Evolutionary conservation across 2,797 vertebrate species (phyloP).

Genomic region (Schizopygopsis malacanthus): DNA sequence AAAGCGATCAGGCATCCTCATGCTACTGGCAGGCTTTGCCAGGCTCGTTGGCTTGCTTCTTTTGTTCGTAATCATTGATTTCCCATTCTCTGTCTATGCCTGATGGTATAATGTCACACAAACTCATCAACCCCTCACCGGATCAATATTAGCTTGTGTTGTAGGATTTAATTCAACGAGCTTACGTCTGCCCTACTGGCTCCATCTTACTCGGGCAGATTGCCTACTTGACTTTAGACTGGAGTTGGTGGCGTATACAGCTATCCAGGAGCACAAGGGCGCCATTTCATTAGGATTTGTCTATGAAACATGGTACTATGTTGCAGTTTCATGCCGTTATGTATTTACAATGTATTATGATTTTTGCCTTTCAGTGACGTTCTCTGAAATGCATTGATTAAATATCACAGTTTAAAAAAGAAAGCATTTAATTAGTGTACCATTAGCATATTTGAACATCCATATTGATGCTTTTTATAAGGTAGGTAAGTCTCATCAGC

Average conservation of each 20-base stretch:
- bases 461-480: neutral
- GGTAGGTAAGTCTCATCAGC: neutral
- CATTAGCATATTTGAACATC: neutral
- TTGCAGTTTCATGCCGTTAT: neutral
- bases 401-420: neutral
- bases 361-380: neutral
- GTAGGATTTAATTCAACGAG: constrained; percentile 40
- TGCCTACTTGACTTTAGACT: constrained; percentile 45
- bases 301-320: neutral
- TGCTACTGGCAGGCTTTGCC: neutral
- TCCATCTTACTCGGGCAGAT: constrained; percentile 48
- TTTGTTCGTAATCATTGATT: constrained; percentile 35
- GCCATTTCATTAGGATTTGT: neutral
- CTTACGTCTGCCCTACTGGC: constrained; percentile 52
- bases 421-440: neutral
- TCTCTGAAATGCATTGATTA: neutral
- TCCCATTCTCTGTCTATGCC: constrained; percentile 16
- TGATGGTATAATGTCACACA: constrained; percentile 17
- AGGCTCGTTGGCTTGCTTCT: constrained; percentile 33
- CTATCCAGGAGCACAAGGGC: neutral
- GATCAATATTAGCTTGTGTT: constrained; percentile 54
- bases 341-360: neutral
- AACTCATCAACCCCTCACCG: neutral
- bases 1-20: constrained; percentile 6
- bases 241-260: neutral